Conservation (phyloP, 2,888 invertebrate species). For the Mythimna albipuncta region DNA sequence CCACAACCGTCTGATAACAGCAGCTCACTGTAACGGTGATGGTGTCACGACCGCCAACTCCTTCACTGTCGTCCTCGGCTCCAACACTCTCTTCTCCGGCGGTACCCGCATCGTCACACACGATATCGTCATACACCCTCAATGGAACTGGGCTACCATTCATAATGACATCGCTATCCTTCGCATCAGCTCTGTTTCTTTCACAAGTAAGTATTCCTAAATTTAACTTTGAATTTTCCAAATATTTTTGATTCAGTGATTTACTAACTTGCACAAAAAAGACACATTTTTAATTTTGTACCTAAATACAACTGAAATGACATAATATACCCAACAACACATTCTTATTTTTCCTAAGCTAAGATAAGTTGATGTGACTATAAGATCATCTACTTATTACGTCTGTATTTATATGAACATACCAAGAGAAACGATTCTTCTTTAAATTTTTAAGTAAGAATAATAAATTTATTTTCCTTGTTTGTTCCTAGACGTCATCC, state of each 20-base stretch:
- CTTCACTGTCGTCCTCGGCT: slow-evolving; percentile 76
- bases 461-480: not conserved
- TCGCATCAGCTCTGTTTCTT: slow-evolving; percentile 53
- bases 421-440: too few species aligned
- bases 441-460: too few species aligned
- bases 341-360: too few species aligned
- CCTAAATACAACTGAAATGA: too few species aligned
- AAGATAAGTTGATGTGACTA: too few species aligned
- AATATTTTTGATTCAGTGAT: too few species aligned
- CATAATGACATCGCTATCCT: slow-evolving; percentile 76
- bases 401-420: too few species aligned
- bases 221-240: not conserved
- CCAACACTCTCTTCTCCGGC: slow-evolving; percentile 74
- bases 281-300: too few species aligned
- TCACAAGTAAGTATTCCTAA: slow-evolving; percentile 63
- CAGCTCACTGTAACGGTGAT: slow-evolving; percentile 76
- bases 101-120: slow-evolving; percentile 65
- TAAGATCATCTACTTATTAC: too few species aligned
- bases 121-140: slow-evolving; percentile 68
- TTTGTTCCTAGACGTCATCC: slow-evolving; percentile 70
- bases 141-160: slow-evolving; percentile 69
- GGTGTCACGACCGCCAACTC: slow-evolving; percentile 68
- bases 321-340: too few species aligned
- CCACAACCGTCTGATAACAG: slow-evolving; percentile 68
- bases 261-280: too few species aligned